Base-by-base conservation (phyloP, 2,797 vertebrate genomes). In the Cynopterus sphinx region DNA sequence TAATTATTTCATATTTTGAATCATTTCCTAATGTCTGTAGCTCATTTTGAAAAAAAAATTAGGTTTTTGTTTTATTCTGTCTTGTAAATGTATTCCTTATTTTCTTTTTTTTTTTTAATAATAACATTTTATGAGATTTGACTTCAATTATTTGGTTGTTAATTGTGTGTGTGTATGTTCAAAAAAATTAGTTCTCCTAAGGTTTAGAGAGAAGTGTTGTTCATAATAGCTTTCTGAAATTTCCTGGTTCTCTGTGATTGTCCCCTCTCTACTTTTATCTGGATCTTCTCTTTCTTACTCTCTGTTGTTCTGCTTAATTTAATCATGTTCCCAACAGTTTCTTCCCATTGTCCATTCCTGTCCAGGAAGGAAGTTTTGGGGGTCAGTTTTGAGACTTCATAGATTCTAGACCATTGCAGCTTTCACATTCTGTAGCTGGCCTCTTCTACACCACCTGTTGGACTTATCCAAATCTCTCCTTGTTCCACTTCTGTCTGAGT, bases 31-130 rank as follows among this genome's bases (percentile, higher is more conserved):
- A 75, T 43, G 19, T 61, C 13, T 84, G 41, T 8, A 51, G 19
- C 39, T 86, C 7, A 92, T 28, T 71, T 71, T 70, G n/a, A n/a
- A 89, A 91, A 89, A 91, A 68, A 86, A 33, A 24, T 31, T 90
- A 26, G 13, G 4, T 24, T 57, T 49, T 11, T 85, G 13, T 81
- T 84, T 63, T 63, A 24, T 63, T 41, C 41, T 67, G 9, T 46
- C n/a, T 79, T 24, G 5, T 71, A 6, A 6, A 4, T 22, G 1
- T 41, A 2, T 81, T 79, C 9, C 22, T 79, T 22, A 24, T 57
- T 84, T 73, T 61, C 4, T 84, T 84, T 75, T 21, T 53, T 84
- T 5, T 67, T 59, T n/a, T n/a, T n/a, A n/a, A 2, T 11, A n/a
- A 36, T 24, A 71, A 65, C 19, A 59, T 57, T 51, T 2, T 11